Percentiles rank a stretch among this genome's conserved stretches.
phyloP scores from a whole-genome alignment of 2,113 vertebrate genomes.

The Dolichallabes microphthalmus region DNA sequence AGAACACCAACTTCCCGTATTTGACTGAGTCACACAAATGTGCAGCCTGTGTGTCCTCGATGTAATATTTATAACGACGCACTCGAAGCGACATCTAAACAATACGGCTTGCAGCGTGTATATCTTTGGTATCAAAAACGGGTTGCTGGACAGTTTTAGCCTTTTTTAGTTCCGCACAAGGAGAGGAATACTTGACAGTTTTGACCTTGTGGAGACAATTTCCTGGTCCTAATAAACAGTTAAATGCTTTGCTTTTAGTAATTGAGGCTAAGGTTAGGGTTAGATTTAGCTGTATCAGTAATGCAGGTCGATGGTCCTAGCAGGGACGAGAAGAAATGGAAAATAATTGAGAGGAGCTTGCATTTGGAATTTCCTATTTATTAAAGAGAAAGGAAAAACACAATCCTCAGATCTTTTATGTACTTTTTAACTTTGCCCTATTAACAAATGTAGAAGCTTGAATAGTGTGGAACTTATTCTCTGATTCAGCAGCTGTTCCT shows the following conservation, averaged over 20 bases:
- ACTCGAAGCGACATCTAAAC: not conserved
- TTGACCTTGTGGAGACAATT: not conserved
- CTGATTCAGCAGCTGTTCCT: conserved; percentile 20
- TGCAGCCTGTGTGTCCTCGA: not conserved
- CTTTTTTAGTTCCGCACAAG: not conserved
- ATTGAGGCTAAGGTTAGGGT: not conserved
- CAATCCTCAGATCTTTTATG: not conserved
- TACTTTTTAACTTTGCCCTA: not conserved
- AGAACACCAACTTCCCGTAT: conserved; percentile 49
- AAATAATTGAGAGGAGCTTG: conserved; percentile 19
- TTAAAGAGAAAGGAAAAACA: not conserved
- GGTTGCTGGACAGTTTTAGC: too few species aligned
- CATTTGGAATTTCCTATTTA: not conserved
- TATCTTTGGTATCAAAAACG: too few species aligned
- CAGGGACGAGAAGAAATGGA: not conserved
- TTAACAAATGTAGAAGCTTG: not conserved
- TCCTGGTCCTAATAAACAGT: not conserved
- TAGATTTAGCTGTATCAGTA: not conserved
- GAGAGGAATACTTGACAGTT: not conserved
- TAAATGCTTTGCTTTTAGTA: not conserved
- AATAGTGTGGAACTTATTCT: conserved; percentile 1
- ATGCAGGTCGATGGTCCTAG: not conserved
- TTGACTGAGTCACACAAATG: conserved; percentile 38
- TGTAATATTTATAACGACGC: not conserved
- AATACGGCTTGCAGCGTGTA: not conserved